phyloP scores from a whole-genome alignment of 2,888 invertebrate species.

The Limnephilus auricula region DNA sequence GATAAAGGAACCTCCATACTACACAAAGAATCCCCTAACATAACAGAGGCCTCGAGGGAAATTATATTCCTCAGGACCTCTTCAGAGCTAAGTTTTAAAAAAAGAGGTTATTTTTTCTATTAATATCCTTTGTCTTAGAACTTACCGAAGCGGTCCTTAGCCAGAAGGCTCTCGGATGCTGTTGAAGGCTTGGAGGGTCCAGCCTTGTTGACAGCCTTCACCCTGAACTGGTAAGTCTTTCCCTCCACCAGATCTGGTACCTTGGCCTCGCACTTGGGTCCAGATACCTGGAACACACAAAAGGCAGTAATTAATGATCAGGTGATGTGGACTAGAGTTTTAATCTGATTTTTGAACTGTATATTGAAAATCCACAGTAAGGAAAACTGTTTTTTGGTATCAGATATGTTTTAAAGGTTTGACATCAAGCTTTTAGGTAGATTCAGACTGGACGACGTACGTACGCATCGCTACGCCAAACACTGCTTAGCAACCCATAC shows the following conservation, averaged over 20 bases:
- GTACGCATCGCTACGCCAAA: too few species aligned
- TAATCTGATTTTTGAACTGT: too few species aligned
- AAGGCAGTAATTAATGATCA: not conserved
- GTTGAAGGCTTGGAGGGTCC: conserved; percentile 93
- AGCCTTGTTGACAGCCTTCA: conserved; percentile 96
- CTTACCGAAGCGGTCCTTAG: conserved; percentile 89
- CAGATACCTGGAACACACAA: conserved; percentile 79
- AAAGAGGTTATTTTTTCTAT: too few species aligned
- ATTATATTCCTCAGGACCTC: too few species aligned
- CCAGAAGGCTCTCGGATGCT: conserved; percentile 88
- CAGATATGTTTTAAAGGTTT: too few species aligned
- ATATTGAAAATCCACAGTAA: not conserved
- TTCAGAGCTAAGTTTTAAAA: too few species aligned
- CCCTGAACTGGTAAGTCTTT: conserved; percentile 96
- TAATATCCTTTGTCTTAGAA: too few species aligned
- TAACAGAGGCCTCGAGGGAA: not conserved
- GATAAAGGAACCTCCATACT: too few species aligned
- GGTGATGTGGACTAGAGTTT: not conserved
- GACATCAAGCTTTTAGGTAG: too few species aligned
- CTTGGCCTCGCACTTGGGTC: conserved; percentile 90
- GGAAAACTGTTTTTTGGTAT: not conserved
- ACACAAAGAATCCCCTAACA: too few species aligned
- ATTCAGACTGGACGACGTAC: too few species aligned
- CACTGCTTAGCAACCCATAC: too few species aligned
- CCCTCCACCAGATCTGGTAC: conserved; percentile 95